phyloP scores from a whole-genome alignment of 2,797 vertebrate species.

The Sebastes itinus region DNA sequence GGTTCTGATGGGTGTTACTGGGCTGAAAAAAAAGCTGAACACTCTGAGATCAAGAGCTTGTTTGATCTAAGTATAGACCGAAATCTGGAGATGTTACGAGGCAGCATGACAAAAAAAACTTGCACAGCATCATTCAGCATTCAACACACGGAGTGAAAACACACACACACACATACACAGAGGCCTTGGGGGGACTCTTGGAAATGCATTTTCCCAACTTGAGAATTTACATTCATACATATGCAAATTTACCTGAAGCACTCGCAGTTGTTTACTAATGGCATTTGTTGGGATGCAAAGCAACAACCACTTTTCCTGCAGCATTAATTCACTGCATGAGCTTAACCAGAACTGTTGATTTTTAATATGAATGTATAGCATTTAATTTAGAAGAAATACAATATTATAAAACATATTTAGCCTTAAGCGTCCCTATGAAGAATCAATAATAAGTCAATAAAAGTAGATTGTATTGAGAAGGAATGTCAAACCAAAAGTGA shows the following conservation, averaged over 20 bases:
- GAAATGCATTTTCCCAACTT: constrained; percentile 19
- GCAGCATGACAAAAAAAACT: constrained; percentile 23
- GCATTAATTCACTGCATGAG: not conserved
- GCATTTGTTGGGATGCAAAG: constrained; percentile 28
- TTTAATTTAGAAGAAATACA: not conserved
- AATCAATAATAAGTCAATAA: not conserved
- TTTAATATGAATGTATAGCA: not conserved
- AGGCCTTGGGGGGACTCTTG: constrained; percentile 11
- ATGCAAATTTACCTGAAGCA: constrained; percentile 37
- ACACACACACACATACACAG: constrained; percentile 1
- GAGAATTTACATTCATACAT: constrained; percentile 40
- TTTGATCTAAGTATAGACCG: constrained; percentile 68
- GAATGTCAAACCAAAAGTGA: not conserved
- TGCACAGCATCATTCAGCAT: constrained; percentile 26
- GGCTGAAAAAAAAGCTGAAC: constrained; percentile 39
- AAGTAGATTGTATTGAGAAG: not conserved
- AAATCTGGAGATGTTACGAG: constrained; percentile 45
- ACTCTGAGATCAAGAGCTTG: constrained; percentile 46
- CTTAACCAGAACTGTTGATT: not conserved
- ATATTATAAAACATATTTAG: not conserved
- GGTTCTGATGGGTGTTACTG: constrained; percentile 27
- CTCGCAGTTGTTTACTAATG: constrained; percentile 28
- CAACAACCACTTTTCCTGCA: not conserved
- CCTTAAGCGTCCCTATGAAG: not conserved
- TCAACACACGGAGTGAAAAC: constrained; percentile 1